Evolutionary conservation across 2,113 vertebrate genomes (phyloP).

Genomic region (Brachypteracias leptosomus): DNA sequence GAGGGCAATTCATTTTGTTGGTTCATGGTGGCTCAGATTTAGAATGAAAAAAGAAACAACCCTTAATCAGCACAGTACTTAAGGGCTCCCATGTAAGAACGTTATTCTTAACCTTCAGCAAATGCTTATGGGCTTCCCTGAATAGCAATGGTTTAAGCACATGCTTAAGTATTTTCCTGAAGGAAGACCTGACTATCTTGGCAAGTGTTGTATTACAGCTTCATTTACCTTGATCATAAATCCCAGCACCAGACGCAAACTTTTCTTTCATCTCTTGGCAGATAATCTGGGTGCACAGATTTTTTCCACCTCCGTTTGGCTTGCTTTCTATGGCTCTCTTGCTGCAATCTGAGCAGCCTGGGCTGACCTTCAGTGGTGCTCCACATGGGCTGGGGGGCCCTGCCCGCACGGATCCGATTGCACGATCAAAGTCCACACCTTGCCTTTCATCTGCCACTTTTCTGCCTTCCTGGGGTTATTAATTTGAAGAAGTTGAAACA

Average conservation of each 20-base stretch:
- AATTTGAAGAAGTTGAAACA: not conserved
- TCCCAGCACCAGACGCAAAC: not conserved
- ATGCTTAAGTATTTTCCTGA: slow-evolving; percentile 10
- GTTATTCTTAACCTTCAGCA: slow-evolving; percentile 1
- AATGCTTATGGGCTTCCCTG: not conserved
- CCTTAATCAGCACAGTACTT: not conserved
- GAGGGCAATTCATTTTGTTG: not conserved
- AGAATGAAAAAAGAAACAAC: not conserved
- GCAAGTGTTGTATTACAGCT: not conserved
- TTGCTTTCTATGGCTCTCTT: not conserved
- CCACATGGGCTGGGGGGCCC: not conserved
- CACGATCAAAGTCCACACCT: not conserved
- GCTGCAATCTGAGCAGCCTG: not conserved
- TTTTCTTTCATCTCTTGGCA: slow-evolving; percentile 8
- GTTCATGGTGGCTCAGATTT: not conserved
- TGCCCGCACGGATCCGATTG: not conserved
- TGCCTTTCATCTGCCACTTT: slow-evolving; percentile 10
- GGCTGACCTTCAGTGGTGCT: slow-evolving; percentile 4
- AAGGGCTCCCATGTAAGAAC: not conserved
- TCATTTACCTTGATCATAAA: slow-evolving; percentile 1
- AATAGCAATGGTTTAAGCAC: slow-evolving; percentile 34
- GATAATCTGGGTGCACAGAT: not conserved
- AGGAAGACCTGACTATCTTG: not conserved
- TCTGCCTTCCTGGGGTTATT: not conserved
- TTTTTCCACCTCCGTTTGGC: not conserved